These are phyloP conservation scores for Tipula lateralis DNA, from an alignment of 2,888 invertebrate genomes.

Conservation along the genomic window DNA sequence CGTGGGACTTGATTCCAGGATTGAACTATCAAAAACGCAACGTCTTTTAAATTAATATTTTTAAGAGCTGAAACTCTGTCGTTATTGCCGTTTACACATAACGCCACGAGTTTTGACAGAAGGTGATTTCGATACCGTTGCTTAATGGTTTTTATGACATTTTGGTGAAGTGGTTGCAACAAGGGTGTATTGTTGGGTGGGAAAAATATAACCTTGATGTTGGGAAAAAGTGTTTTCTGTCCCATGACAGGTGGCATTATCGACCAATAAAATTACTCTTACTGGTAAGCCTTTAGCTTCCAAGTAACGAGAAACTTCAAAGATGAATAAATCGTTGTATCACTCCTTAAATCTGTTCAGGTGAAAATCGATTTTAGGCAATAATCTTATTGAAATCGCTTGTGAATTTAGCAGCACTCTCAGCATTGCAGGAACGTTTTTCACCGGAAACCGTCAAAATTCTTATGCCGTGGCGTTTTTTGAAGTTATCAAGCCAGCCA, in stretches of 20 bases:
- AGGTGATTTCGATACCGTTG: background rate
- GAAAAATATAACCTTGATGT: background rate
- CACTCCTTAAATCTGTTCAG: background rate
- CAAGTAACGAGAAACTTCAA: background rate
- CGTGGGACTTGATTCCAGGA: too few relatives aligned
- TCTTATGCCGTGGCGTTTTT: too few relatives aligned
- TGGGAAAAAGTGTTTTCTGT: background rate
- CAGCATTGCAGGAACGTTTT: background rate
- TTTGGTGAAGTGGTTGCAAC: slow-evolving; percentile 5
- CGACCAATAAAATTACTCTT: background rate
- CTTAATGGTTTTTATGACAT: too few relatives aligned
- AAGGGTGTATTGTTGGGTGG: background rate
- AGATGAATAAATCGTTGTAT: background rate
- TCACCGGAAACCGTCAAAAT: background rate
- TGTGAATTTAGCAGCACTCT: background rate
- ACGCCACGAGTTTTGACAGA: background rate
- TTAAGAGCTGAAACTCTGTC: background rate
- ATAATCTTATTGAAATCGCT: background rate
- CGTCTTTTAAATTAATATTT: background rate
- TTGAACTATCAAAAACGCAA: too few relatives aligned
- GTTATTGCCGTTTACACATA: background rate
- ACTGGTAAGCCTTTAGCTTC: background rate
- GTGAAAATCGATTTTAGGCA: background rate
- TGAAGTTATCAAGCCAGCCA: background rate
- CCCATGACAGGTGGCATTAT: background rate